phyloP scores from a whole-genome alignment of 2,113 vertebrate genomes.

The Scytalopus superciliaris region DNA sequence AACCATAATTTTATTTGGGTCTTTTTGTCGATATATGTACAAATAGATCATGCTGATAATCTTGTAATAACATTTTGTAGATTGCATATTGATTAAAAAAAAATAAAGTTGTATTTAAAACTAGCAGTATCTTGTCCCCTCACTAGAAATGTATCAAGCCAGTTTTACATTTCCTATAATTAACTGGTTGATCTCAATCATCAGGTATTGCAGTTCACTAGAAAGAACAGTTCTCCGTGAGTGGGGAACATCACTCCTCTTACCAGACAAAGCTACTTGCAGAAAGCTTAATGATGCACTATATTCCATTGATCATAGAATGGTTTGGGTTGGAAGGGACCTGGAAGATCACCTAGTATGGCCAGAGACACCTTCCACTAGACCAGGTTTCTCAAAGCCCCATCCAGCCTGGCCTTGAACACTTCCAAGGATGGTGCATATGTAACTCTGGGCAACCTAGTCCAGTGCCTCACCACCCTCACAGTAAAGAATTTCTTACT shows the following conservation, averaged over 20 bases:
- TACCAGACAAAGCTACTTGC: background rate
- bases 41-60: conserved; percentile 63
- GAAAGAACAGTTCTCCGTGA: background rate
- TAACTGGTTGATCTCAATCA: background rate
- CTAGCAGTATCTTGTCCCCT: conserved; percentile 20
- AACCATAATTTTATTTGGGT: conserved; percentile 58
- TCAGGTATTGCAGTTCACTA: background rate
- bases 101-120: conserved; percentile 78
- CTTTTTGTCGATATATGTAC: conserved; percentile 41
- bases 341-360: background rate
- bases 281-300: background rate
- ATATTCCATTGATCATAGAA: background rate
- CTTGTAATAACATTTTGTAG: conserved; percentile 76
- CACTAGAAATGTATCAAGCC: background rate
- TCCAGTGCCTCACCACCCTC: background rate
- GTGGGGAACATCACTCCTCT: background rate
- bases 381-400: background rate
- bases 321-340: background rate
- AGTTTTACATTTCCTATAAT: background rate
- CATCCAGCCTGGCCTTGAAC: background rate
- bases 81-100: conserved; percentile 74
- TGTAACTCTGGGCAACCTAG: background rate
- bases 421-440: background rate
- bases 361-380: background rate
- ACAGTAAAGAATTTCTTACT: background rate